Evolutionary conservation across 30 jellyfish, hydroid and myxozoan genomes (phyloP).

Genomic region (Hydractinia symbiolongicarpus): DNA sequence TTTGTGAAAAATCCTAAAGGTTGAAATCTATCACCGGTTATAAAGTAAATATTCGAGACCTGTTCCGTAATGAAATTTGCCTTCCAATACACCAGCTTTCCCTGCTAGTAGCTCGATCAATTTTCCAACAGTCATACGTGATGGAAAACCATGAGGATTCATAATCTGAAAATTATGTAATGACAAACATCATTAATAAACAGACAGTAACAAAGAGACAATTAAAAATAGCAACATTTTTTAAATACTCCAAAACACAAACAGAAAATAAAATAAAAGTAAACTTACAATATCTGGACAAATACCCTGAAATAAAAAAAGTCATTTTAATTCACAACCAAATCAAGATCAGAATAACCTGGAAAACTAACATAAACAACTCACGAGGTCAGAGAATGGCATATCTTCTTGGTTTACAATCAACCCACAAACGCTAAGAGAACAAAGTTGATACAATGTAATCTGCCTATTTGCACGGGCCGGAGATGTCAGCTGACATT

Average conservation of each 20-base stretch:
- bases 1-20: no score
- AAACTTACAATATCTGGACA: constrained; percentile 97
- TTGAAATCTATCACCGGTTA: no score
- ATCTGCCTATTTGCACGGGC: background rate
- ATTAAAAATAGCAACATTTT: background rate
- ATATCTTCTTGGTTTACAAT: constrained; percentile 98
- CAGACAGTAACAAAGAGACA: background rate
- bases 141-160: constrained; percentile 99
- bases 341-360: no score
- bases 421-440: constrained; percentile 91
- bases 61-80: constrained; percentile 97
- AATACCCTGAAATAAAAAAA: constrained; percentile 63
- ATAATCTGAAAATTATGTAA: constrained; percentile 55
- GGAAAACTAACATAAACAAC: background rate
- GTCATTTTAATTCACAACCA: no score
- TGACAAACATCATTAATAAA: background rate
- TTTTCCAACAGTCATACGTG: constrained; percentile 99
- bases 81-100: constrained; percentile 98
- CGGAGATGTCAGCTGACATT: no score
- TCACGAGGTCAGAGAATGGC: constrained; percentile 97
- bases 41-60: constrained; percentile 32
- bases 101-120: constrained; percentile 96
- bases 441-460: background rate
- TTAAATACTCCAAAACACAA: background rate
- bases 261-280: background rate